Evolutionary conservation across 2,113 vertebrate genomes (phyloP).

Genomic region (Pseudorectes ferrugineus): DNA sequence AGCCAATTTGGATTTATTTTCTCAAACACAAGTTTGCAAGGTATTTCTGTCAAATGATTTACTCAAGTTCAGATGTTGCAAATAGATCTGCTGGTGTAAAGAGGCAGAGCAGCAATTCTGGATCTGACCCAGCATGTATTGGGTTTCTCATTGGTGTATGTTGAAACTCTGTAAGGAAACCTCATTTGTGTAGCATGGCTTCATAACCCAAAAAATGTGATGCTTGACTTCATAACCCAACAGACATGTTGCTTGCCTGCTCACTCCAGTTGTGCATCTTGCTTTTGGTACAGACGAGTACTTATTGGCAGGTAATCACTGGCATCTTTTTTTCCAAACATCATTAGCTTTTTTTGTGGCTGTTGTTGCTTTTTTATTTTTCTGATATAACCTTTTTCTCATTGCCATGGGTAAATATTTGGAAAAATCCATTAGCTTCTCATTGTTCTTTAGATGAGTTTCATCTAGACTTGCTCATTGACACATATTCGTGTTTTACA

Average conservation of each 20-base stretch:
- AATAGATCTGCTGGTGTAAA: neutral
- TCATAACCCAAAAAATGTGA: constrained; percentile 44
- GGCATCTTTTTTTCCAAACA: constrained; percentile 27
- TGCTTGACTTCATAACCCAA: constrained; percentile 54
- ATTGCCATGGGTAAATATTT: neutral
- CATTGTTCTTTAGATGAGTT: constrained; percentile 10
- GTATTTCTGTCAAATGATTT: constrained; percentile 25
- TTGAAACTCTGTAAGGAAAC: constrained; percentile 56
- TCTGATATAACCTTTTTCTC: neutral
- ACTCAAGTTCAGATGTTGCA: constrained; percentile 30
- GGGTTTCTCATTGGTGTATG: constrained; percentile 42
- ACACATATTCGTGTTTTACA: constrained; percentile 15
- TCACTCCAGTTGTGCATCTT: constrained; percentile 27
- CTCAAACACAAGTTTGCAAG: constrained; percentile 54
- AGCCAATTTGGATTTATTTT: constrained; percentile 63
- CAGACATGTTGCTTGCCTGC: constrained; percentile 26
- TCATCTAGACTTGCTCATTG: constrained; percentile 49
- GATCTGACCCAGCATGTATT: constrained; percentile 7
- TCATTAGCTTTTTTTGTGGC: neutral
- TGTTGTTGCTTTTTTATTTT: neutral
- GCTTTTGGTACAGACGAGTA: constrained; percentile 47
- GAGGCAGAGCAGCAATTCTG: neutral
- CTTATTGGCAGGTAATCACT: constrained; percentile 47
- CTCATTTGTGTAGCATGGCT: constrained; percentile 57
- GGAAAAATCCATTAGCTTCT: neutral